Base-by-base conservation (phyloP, 2,888 invertebrate species). In the Tholera decimalis region DNA sequence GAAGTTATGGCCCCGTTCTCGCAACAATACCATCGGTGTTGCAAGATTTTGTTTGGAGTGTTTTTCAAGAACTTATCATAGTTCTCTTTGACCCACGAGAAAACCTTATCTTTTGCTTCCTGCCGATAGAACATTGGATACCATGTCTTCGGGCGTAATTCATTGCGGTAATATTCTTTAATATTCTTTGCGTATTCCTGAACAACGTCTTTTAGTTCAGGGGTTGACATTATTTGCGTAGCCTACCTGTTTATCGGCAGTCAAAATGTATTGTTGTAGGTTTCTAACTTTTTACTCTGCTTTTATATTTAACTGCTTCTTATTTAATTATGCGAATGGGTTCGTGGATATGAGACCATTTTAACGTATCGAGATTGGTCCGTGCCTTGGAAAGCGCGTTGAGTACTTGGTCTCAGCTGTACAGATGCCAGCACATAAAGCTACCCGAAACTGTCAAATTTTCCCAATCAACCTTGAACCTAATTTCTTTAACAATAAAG, bases 1-100 rank as follows among this genome's bases (percentile, higher is more conserved):
- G 92, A 86, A 39, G 90, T 90, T 65, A 93, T 90, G 59, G 85
- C 87, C 1, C 94, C 93, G 70, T 88, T 81, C 80, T 92, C 92
- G 1, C 89, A 86, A 57, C 83, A 85, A 73, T 80, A 90, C 93
- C 93, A 92, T 77, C 92, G 87, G 67, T 90, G 79, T 80, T 86
- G 90, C 54, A 86, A 54, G 49, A 91, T 78, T 76, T 87, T 78
- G 67, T 93, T 93, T 44, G 79, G 80, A 4, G 91, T 89, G 41
- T 80, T 83, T 73, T 88, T 86, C 51, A 93, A 74, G 74, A 89
- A 93, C 56, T 57, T 85, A 4, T 88, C 74, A 57, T 88, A 41
- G 75, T 93, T 92, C 44, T 89, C 85, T 15, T 82, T 78, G 3
- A 91, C 80, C 93, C 93, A 93, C 3, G 71, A 60, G n/a, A 76